These are phyloP conservation scores for Stegastes partitus DNA, from an alignment of 2,113 vertebrate species.

Conservation along the genomic window DNA sequence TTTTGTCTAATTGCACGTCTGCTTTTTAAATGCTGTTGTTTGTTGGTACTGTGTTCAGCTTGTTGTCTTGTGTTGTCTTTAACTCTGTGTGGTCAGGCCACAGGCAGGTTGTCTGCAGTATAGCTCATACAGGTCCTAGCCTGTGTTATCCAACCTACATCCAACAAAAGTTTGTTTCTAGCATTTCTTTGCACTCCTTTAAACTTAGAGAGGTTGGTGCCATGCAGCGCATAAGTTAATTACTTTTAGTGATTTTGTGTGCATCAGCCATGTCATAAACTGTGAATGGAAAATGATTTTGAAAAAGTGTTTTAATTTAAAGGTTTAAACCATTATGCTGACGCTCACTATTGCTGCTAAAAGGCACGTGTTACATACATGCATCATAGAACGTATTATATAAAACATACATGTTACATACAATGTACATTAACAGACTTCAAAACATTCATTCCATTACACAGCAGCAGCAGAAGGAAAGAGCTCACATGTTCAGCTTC, in stretches of 20 bases:
- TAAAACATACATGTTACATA: not conserved
- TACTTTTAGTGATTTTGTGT: not conserved
- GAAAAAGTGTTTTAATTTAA: not conserved
- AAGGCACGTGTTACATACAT: not conserved
- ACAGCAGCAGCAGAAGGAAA: not conserved
- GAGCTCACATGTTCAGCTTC: constrained; percentile 6
- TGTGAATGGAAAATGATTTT: not conserved
- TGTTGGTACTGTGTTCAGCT: not conserved
- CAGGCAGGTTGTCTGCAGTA: not conserved
- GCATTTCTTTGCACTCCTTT: too few species aligned
- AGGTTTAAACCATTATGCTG: not conserved
- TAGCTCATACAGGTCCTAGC: not conserved
- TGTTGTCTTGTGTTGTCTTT: not conserved
- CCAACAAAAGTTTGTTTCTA: not conserved
- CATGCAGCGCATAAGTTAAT: too few species aligned
- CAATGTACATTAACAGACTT: not conserved
- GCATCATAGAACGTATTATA: too few species aligned
- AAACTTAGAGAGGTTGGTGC: too few species aligned
- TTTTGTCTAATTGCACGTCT: not conserved
- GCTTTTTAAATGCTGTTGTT: not conserved
- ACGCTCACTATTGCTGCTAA: not conserved
- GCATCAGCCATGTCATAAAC: not conserved
- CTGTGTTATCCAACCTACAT: not conserved
- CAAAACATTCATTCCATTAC: constrained; percentile 25
- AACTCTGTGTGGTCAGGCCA: not conserved